Percentiles rank a stretch among this genome's conserved stretches.
phyloP scores from a whole-genome alignment of 2,113 vertebrate species.

The Petrocephalus microphthalmus region DNA sequence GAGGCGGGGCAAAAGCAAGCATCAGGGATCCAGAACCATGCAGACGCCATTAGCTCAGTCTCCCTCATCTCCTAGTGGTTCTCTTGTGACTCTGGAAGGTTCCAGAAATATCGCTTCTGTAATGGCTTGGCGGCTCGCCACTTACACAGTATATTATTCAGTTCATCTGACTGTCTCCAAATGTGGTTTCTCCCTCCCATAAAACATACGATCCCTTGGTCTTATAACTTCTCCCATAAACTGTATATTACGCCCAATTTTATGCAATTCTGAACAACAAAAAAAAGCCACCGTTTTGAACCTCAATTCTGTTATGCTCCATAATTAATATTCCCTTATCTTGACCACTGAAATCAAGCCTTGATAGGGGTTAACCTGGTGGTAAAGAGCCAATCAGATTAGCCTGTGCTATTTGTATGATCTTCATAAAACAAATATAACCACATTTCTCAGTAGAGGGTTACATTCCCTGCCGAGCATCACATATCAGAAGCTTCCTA shows the following conservation, averaged over 20 bases:
- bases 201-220: background rate
- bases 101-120: background rate
- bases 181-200: background rate
- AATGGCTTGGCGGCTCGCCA: background rate
- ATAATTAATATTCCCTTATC: background rate
- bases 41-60: background rate
- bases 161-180: background rate
- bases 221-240: background rate
- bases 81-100: background rate
- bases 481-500: background rate
- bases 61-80: background rate
- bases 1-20: background rate
- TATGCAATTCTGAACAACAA: background rate
- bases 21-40: background rate
- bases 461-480: background rate
- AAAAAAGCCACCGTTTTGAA: background rate
- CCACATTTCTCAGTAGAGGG: background rate
- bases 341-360: background rate
- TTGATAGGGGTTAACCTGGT: background rate
- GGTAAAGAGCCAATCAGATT: background rate
- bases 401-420: background rate
- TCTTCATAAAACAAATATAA: background rate
- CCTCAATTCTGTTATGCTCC: background rate
- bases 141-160: background rate
- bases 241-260: background rate